phyloP scores from a whole-genome alignment of 2,113 vertebrate genomes.

The Pteronura brasiliensis region DNA sequence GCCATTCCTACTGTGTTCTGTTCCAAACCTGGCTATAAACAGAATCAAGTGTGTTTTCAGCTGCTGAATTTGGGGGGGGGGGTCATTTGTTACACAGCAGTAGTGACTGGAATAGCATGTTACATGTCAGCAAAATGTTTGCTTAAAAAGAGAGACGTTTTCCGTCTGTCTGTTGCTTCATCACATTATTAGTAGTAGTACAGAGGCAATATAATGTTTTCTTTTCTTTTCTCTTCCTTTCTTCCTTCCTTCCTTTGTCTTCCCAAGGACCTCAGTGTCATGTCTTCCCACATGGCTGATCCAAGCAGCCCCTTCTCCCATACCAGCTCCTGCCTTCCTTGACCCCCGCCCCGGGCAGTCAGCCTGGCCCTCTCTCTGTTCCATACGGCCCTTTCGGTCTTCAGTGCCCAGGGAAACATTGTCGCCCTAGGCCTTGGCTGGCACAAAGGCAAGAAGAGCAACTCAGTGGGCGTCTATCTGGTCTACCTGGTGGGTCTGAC shows the following conservation, averaged over 20 bases:
- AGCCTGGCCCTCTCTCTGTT: conserved; percentile 85
- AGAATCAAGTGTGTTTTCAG: neutral
- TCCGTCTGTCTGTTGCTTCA: neutral
- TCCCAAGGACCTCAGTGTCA: neutral
- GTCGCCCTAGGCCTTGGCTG: conserved; percentile 86
- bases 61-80: neutral
- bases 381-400: conserved; percentile 83
- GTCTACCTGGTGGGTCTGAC: conserved; percentile 88
- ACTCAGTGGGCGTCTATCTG: conserved; percentile 87
- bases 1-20: neutral
- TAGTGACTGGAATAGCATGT: no score
- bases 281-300: neutral
- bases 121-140: neutral
- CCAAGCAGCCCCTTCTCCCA: neutral
- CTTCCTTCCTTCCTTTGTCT: neutral
- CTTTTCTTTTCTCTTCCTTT: no score
- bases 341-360: conserved; percentile 76
- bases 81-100: neutral
- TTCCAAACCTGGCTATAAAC: neutral
- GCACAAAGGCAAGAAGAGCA: conserved; percentile 86
- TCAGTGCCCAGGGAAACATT: conserved; percentile 85
- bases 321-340: conserved; percentile 83
- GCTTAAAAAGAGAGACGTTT: neutral
- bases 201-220: neutral
- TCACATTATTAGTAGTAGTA: neutral